A percentile compares a stretch with the other conserved stretches of the same genome.
These are phyloP conservation scores for Lycophotia porphyrea DNA, from an alignment of 2,888 invertebrate species.

Conservation along the genomic window DNA sequence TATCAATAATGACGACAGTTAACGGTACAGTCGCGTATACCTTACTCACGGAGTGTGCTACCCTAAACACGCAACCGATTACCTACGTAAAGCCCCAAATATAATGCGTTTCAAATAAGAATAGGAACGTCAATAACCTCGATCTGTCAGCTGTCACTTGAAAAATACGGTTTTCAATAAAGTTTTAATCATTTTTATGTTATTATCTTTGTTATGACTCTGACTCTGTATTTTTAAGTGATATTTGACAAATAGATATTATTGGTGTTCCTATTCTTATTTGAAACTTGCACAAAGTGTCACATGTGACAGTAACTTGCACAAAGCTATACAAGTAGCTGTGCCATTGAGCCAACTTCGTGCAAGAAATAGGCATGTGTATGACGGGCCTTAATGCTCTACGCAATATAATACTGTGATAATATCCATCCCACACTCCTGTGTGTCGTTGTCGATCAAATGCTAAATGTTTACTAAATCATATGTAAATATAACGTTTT, in stretches of 20 bases:
- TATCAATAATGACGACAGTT: constrained; percentile 86
- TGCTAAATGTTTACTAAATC: constrained; percentile 51
- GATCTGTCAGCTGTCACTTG: background rate
- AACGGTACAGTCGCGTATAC: constrained; percentile 80
- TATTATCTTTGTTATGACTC: background rate
- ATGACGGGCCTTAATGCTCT: background rate
- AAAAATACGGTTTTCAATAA: background rate
- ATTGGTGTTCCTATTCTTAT: background rate
- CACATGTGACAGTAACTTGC: background rate
- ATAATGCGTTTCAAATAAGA: constrained; percentile 12
- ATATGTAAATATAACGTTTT: constrained; percentile 70
- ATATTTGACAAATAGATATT: background rate
- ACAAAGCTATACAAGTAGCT: background rate
- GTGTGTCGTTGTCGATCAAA: constrained; percentile 36
- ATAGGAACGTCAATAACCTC: background rate
- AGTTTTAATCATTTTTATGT: background rate
- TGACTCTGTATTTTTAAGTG: background rate
- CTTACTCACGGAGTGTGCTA: constrained; percentile 67
- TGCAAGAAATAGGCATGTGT: background rate
- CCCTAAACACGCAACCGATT: constrained; percentile 44
- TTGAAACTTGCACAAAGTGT: background rate
- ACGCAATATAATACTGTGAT: background rate
- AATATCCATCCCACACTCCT: constrained; percentile 31
- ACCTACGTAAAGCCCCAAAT: constrained; percentile 16
- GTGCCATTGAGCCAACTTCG: background rate